Conservation (phyloP, 2,113 vertebrate species). For the Oryzias melastigma region DNA sequence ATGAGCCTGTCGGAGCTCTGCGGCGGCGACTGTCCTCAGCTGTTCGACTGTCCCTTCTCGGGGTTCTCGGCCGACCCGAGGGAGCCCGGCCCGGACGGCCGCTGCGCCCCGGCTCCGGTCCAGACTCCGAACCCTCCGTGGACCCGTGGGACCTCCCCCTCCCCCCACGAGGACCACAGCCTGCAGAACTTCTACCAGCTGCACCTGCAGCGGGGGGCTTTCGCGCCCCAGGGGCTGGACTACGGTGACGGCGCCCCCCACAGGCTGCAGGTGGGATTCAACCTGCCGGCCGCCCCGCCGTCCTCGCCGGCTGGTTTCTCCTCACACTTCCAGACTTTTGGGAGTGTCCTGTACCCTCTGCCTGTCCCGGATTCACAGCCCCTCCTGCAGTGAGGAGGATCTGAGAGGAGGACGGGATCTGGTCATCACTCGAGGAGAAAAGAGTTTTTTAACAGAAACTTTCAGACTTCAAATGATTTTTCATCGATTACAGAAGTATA, state of each 20-base stretch:
- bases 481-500: no score
- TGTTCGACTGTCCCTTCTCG: constrained; percentile 54
- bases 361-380: constrained; percentile 77
- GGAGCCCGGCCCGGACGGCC: constrained; percentile 34
- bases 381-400: constrained; percentile 72
- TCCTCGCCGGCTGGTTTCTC: constrained; percentile 51
- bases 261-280: constrained; percentile 62
- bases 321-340: constrained; percentile 82
- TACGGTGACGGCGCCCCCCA: constrained; percentile 14
- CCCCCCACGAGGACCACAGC: constrained; percentile 27
- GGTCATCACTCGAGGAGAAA: constrained; percentile 25
- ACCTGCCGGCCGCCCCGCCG: constrained; percentile 47
- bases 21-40: constrained; percentile 42
- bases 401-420: background rate
- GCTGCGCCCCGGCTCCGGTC: constrained; percentile 31
- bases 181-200: constrained; percentile 71
- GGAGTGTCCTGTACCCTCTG: constrained; percentile 79
- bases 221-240: constrained; percentile 56
- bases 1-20: constrained; percentile 56
- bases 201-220: constrained; percentile 65
- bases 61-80: constrained; percentile 36
- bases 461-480: constrained; percentile 18
- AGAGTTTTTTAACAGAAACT: constrained; percentile 19
- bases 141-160: constrained; percentile 26
- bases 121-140: constrained; percentile 42